Conservation (phyloP, 2,113 vertebrate species). For the Prietella phreatophila region DNA sequence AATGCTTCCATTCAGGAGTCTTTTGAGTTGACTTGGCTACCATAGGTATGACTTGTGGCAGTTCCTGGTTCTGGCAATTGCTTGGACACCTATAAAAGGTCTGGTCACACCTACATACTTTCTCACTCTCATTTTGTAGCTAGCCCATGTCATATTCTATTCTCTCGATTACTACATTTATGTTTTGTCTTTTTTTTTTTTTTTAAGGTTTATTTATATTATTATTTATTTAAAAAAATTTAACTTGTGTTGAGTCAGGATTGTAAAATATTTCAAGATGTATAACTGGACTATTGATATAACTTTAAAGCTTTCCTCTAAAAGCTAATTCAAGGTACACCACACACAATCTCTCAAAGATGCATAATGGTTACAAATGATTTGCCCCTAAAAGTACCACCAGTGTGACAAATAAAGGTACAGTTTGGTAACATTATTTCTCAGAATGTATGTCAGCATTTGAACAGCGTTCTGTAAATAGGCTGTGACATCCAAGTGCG, state of each 20-base stretch:
- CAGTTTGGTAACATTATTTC: not conserved
- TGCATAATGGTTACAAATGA: not conserved
- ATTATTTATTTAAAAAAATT: too few species aligned
- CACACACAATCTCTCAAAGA: not conserved
- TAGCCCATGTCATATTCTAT: not conserved
- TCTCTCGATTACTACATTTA: not conserved
- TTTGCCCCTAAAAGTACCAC: not conserved
- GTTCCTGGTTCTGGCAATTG: not conserved
- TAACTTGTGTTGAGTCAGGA: too few species aligned
- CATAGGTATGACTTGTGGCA: not conserved
- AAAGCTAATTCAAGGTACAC: too few species aligned
- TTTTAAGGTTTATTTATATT: too few species aligned
- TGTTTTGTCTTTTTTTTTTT: too few species aligned
- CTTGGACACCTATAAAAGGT: not conserved
- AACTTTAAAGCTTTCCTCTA: too few species aligned
- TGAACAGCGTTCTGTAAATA: not conserved
- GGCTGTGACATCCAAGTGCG: not conserved
- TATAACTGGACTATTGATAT: too few species aligned
- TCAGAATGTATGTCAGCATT: not conserved
- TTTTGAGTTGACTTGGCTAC: not conserved
- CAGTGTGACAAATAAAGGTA: not conserved
- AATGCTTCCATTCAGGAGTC: not conserved
- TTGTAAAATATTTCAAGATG: too few species aligned
- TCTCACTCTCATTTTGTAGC: not conserved
- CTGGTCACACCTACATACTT: not conserved